Evolutionary conservation across 2,113 vertebrate genomes (phyloP), one percentile per base, ranked within the genome.

Genomic region (Murina feae): DNA sequence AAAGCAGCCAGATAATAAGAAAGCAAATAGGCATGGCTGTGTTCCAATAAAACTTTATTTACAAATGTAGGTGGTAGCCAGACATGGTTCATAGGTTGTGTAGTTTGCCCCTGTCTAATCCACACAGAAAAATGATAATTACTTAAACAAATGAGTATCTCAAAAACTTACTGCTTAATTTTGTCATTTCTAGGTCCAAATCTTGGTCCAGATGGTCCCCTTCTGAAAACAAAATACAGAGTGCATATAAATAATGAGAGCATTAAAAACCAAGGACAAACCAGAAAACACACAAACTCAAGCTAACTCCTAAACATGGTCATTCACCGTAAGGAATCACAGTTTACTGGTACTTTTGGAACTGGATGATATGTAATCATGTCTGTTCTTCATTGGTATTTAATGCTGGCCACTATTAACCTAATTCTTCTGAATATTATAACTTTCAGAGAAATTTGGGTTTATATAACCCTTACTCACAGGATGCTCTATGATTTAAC

Each of bases 121-220:
- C 60, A 82, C 39, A 53, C 0, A 86, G 11, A 92, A 90, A 72
- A 10, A 7, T 25, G n/a, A 74, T 9, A 42, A 76, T 53, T 49
- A 84, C 47, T 42, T 42, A 44, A 87, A 95, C 53, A 87, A 82
- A 37, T 58, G 42, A 82, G 7, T 92, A 68, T 80, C 89, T 86
- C 44, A 94, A 17, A 82, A 96, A 99, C 99, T 99, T 98, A 99
- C 99, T 99, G 99, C 97, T 99, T 99, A 97, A 99, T 98, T 98
- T 99, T 99, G 97, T 99, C 99, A 98, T 99, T 99, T 98, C 99
- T 99, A 69, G 98, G 98, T 98, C 99, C 99, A 98, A 99, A 99
- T 94, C 99, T 99, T 97, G 99, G 99, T 98, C 98, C 99, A 39
- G 99, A 98, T 35, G 99, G 99, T 28, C 99, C 99, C 96, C 99